These are phyloP conservation scores for Cantharis rufa DNA, from an alignment of 2,888 invertebrate species.

Conservation along the genomic window DNA sequence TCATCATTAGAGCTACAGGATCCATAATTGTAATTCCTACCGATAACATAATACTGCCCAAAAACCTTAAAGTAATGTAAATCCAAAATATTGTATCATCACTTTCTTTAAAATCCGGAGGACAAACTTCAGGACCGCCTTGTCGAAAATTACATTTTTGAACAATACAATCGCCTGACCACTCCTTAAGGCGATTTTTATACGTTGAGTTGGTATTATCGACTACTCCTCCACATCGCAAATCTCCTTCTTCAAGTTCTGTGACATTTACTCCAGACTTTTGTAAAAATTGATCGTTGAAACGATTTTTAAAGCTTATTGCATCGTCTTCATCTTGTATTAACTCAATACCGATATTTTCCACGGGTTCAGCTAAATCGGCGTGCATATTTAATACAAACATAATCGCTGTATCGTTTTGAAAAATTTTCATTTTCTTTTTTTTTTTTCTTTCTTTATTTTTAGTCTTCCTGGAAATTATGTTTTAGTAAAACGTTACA, in stretches of 20 bases:
- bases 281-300: constrained; percentile 67
- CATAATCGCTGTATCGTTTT: constrained; percentile 38
- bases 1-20: constrained; percentile 83
- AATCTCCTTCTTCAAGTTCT: constrained; percentile 72
- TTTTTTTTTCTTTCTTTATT: constrained; percentile 4
- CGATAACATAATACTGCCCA: constrained; percentile 80
- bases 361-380: constrained; percentile 73
- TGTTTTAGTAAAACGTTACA: neutral
- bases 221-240: constrained; percentile 76
- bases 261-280: constrained; percentile 73
- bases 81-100: constrained; percentile 81
- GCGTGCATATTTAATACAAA: constrained; percentile 67
- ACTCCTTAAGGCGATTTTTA: constrained; percentile 61
- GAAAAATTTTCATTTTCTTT: constrained; percentile 12
- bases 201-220: constrained; percentile 69
- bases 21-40: constrained; percentile 89
- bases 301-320: constrained; percentile 74
- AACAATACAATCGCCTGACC: constrained; percentile 74
- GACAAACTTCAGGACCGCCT: constrained; percentile 78
- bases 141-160: constrained; percentile 76
- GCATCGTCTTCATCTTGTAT: constrained; percentile 73
- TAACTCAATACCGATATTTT: constrained; percentile 77
- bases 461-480: constrained; percentile 4
- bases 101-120: constrained; percentile 78
- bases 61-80: constrained; percentile 77